Conservation (phyloP, 2,797 vertebrate species). For the Eulemur coronatus region DNA sequence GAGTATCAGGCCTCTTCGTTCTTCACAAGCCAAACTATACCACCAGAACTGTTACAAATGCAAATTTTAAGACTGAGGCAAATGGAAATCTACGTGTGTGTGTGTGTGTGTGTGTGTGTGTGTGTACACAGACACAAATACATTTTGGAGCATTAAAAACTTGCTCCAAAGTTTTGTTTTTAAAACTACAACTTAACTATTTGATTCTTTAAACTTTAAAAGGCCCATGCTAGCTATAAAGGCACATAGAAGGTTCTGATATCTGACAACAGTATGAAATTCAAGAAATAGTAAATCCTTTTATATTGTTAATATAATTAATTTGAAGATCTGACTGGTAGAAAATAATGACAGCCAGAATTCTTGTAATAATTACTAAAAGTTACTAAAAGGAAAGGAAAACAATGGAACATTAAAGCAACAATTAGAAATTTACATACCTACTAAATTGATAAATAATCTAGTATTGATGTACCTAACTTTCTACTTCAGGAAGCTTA, state of each 20-base stretch:
- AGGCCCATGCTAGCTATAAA: not conserved
- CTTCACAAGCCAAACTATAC: conserved; percentile 79
- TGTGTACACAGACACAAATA: not conserved
- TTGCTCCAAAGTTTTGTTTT: not conserved
- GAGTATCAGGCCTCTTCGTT: conserved; percentile 76
- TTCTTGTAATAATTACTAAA: not conserved
- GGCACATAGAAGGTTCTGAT: not conserved
- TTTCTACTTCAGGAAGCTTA: conserved; percentile 8
- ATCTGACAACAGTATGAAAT: not conserved
- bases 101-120: not conserved
- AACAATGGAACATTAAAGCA: not conserved
- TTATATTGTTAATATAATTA: conserved; percentile 2
- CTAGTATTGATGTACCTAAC: not conserved
- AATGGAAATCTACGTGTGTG: conserved; percentile 52
- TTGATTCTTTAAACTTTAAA: conserved; percentile 20
- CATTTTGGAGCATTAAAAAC: conserved; percentile 64
- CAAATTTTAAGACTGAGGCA: conserved; percentile 78
- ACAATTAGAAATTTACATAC: not conserved
- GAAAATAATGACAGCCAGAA: not conserved
- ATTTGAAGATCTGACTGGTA: not conserved
- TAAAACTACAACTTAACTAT: conserved; percentile 45
- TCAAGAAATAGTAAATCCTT: not conserved
- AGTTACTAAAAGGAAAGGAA: not conserved
- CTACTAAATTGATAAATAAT: not conserved
- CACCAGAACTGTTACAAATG: conserved; percentile 80